Evolutionary conservation across 2,888 invertebrate genomes (phyloP).

Genomic region (Pachydiplax longipennis): DNA sequence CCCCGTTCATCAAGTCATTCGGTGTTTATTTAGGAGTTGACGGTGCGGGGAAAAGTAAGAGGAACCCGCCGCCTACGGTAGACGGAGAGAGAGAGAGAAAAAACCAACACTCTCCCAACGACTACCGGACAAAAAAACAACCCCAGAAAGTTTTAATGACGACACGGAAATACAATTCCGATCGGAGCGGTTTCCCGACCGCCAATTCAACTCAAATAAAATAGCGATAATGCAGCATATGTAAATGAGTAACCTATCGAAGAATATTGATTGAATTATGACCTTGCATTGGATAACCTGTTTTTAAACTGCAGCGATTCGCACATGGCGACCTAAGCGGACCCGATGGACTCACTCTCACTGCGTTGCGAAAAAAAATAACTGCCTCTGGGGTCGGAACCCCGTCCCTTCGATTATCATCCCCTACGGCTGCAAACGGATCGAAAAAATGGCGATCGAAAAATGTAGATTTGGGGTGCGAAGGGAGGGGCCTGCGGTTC

Average conservation of each 20-base stretch:
- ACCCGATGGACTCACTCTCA: background rate
- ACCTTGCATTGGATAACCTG: conserved; percentile 16
- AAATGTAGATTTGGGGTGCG: background rate
- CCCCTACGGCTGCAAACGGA: background rate
- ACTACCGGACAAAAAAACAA: background rate
- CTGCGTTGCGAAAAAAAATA: background rate
- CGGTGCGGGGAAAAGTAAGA: too few species aligned
- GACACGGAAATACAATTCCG: background rate
- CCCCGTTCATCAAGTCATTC: too few species aligned
- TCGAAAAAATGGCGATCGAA: background rate
- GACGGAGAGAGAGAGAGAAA: background rate
- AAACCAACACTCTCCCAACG: background rate
- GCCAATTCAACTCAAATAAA: background rate
- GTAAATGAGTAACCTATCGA: conserved; percentile 39
- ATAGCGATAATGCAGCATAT: conserved; percentile 33
- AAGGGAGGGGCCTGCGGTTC: background rate
- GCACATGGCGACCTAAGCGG: background rate
- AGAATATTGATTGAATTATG: conserved; percentile 39
- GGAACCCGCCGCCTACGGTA: too few species aligned
- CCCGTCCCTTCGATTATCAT: background rate
- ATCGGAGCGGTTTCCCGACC: background rate
- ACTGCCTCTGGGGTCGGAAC: background rate
- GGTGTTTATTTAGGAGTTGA: too few species aligned
- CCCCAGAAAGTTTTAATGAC: background rate
- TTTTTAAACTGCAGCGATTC: conserved; percentile 27